Conservation (phyloP, 1,140 invertebrate genomes). For the Cylas formicarius region DNA sequence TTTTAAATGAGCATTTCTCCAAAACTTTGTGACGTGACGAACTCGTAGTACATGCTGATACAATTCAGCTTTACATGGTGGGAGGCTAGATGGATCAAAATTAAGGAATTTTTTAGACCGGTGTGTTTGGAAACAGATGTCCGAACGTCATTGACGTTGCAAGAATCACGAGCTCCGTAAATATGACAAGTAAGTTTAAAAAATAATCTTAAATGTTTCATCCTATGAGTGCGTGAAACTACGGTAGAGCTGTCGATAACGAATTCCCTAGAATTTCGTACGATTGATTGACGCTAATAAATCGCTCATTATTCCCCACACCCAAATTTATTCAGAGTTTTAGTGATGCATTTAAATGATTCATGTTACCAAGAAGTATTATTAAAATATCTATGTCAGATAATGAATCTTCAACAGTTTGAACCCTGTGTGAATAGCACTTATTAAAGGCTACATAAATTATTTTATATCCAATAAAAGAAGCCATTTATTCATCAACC, state of each 20-base stretch:
- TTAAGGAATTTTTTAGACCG: constrained; percentile 11
- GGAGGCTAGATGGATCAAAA: constrained; percentile 1
- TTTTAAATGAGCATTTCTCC: constrained; percentile 16
- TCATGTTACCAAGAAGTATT: constrained; percentile 8
- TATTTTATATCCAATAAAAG: constrained; percentile 20
- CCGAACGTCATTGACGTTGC: constrained; percentile 7
- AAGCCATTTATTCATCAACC: constrained; percentile 14
- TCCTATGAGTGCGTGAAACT: not conserved
- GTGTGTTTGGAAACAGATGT: constrained; percentile 11
- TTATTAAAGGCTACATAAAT: constrained; percentile 30
- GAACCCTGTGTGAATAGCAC: constrained; percentile 17
- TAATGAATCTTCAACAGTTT: constrained; percentile 9
- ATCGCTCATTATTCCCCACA: constrained; percentile 7
- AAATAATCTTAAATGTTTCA: constrained; percentile 1
- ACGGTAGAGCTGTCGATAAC: not conserved
- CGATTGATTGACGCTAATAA: constrained; percentile 3
- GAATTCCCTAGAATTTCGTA: not conserved
- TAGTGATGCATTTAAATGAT: constrained; percentile 1
- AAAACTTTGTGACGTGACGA: constrained; percentile 12
- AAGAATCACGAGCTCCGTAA: constrained; percentile 5
- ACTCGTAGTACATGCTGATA: constrained; percentile 14
- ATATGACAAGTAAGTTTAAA: constrained; percentile 15
- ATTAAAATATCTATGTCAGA: constrained; percentile 8
- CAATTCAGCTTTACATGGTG: too few species aligned
- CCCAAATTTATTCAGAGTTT: constrained; percentile 3